Evolutionary conservation across 2,888 invertebrate genomes (phyloP).

Genomic region (Nemoura dubitans): DNA sequence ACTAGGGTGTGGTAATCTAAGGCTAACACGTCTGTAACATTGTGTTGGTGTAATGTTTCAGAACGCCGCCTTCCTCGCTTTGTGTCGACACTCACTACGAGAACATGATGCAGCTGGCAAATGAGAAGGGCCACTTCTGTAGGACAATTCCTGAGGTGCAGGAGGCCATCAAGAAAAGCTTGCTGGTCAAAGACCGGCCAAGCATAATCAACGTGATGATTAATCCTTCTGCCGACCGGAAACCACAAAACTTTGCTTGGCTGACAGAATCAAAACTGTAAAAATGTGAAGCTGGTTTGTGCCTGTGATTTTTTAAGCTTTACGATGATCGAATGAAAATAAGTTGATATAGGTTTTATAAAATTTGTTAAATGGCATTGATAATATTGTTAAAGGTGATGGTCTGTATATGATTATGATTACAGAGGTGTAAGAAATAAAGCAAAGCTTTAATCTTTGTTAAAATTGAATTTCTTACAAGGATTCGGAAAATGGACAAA

Average conservation of each 20-base stretch:
- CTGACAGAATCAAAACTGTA: conserved; percentile 90
- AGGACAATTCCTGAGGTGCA: conserved; percentile 80
- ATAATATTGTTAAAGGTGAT: neutral
- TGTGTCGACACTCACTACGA: conserved; percentile 86
- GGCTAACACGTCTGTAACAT: too few species aligned
- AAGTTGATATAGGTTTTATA: neutral
- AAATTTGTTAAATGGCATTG: neutral
- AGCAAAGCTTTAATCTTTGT: too few species aligned
- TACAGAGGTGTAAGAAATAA: too few species aligned
- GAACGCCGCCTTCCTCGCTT: conserved; percentile 86
- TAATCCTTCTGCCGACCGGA: conserved; percentile 86
- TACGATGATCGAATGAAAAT: neutral
- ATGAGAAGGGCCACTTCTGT: conserved; percentile 81
- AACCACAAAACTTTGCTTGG: conserved; percentile 92
- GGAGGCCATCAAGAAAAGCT: conserved; percentile 72
- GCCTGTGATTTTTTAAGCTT: too few species aligned
- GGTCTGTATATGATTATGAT: too few species aligned
- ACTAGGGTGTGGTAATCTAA: too few species aligned
- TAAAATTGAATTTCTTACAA: too few species aligned
- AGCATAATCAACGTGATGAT: conserved; percentile 92
- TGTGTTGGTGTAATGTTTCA: conserved; percentile 59
- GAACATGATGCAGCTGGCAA: conserved; percentile 88
- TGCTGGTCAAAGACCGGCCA: conserved; percentile 76
- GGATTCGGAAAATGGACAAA: too few species aligned
- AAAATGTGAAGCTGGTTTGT: conserved; percentile 52